Conservation (phyloP, 2,797 vertebrate genomes). For the Oryzias dopingdopingensis region DNA sequence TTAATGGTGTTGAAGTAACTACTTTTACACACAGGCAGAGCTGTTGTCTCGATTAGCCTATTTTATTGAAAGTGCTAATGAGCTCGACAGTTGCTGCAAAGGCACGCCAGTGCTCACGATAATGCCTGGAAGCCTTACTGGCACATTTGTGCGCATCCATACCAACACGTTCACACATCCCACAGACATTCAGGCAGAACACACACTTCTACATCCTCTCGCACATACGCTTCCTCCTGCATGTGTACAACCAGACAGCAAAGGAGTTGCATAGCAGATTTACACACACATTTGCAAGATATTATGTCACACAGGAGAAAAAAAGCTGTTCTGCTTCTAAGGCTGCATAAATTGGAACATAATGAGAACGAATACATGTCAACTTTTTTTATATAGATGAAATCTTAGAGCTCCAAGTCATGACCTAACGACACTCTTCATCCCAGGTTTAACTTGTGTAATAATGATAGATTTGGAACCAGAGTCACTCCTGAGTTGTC, state of each 20-base stretch:
- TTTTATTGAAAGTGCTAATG: slow-evolving; percentile 42
- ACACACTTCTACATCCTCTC: not conserved
- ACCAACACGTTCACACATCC: slow-evolving; percentile 1
- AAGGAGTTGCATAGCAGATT: not conserved
- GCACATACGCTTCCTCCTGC: not conserved
- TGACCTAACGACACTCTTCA: too few species aligned
- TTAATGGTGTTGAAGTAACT: slow-evolving; percentile 31
- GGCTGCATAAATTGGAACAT: too few species aligned
- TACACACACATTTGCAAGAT: not conserved
- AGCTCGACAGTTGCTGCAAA: slow-evolving; percentile 26
- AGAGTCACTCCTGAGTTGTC: too few species aligned
- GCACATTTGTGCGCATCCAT: slow-evolving; percentile 4
- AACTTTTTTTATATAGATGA: too few species aligned
- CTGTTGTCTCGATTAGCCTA: slow-evolving; percentile 27
- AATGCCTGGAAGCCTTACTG: slow-evolving; percentile 30
- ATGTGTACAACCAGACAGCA: not conserved
- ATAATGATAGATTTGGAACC: too few species aligned
- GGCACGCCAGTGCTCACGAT: slow-evolving; percentile 16
- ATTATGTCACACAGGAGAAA: too few species aligned
- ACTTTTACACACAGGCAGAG: slow-evolving; percentile 23
- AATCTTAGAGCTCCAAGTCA: too few species aligned
- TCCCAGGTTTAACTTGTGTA: too few species aligned
- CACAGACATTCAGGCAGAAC: too few species aligned
- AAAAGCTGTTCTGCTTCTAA: too few species aligned
- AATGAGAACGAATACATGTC: too few species aligned